A percentile compares a stretch with the other conserved stretches of the same genome.
These are phyloP conservation scores for Xiphophorus couchianus DNA, from an alignment of 2,113 vertebrate species.

Conservation along the genomic window DNA sequence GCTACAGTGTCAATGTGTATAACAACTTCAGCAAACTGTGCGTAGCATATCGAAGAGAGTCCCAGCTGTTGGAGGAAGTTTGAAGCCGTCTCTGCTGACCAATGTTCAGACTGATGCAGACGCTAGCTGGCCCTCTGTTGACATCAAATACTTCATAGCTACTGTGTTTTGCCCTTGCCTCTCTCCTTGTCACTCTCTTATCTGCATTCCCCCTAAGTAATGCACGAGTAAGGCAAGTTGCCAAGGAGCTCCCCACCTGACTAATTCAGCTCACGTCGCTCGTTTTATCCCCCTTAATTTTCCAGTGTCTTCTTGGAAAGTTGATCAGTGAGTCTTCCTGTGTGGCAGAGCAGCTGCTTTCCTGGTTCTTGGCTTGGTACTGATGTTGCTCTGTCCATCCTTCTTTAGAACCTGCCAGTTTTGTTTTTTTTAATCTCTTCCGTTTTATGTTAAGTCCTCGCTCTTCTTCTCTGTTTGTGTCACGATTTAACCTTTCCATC, in stretches of 20 bases:
- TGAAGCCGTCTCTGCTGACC: constrained; percentile 23
- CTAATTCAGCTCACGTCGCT: constrained; percentile 27
- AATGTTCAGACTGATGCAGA: constrained; percentile 14
- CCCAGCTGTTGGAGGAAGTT: constrained; percentile 33
- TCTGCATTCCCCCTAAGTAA: constrained; percentile 11
- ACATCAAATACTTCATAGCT: constrained; percentile 23
- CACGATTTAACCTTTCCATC: constrained; percentile 12
- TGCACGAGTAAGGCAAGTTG: constrained; percentile 32
- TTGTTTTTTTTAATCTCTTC: background rate
- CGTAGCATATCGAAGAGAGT: constrained; percentile 8
- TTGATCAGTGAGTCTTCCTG: constrained; percentile 34
- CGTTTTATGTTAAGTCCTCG: constrained; percentile 2
- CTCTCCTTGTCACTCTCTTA: constrained; percentile 6
- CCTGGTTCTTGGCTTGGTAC: constrained; percentile 11
- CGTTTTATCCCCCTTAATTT: constrained; percentile 44
- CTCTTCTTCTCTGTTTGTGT: background rate
- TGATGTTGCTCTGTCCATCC: background rate
- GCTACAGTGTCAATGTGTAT: background rate
- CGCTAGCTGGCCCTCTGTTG: constrained; percentile 12
- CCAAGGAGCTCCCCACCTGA: constrained; percentile 33
- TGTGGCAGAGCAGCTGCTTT: background rate
- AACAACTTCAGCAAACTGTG: constrained; percentile 13
- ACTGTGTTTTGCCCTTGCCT: constrained; percentile 22
- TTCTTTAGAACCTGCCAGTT: constrained; percentile 6
- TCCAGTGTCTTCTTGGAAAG: constrained; percentile 21